Evolutionary conservation across 2,797 vertebrate genomes (phyloP), one percentile per base, ranked within the genome.

Genomic region (Limnodromus scolopaceus): DNA sequence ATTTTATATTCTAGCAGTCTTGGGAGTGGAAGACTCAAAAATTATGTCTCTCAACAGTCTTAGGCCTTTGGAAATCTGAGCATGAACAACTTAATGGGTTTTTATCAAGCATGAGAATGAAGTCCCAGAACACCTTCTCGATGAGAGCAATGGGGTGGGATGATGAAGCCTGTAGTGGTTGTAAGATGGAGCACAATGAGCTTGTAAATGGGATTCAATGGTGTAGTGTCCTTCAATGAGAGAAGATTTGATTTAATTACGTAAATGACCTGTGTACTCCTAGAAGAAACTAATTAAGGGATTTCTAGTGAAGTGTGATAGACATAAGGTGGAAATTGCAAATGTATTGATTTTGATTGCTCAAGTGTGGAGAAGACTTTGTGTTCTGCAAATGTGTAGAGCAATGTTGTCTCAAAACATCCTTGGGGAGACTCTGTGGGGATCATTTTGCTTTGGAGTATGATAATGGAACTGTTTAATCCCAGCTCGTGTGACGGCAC

Each of bases 401-500:
- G 17, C 39, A 9, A 1, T 3, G 6, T 12, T 36, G 48, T 55
- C 84, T 51, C 30, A 43, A 11, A 34, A 46, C 23, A n/a, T 25
- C 43, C 34, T 30, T 32, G 41, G n/a, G 36, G 7, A 9, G 19
- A 46, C 18, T 10, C 38, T 11, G 0, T 9, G 38, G 43, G 43
- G 41, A 15, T 36, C 0, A 0, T 65, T 58, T 14, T 25, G 41
- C 18, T 57, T 63, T 63, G 60, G 83, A 24, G 27, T 48, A 8
- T 0, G 12, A 10, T 10, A 30, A 53, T 2, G 3, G 11, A 60
- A 15, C 2, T 18, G 25, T 63, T 78, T 23, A 30, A 48, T n/a
- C 30, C 48, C 19, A 19, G 43, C 5, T 61, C 1, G 6, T 2
- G 5, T 7, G 19, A 6, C 1, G 12, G 43, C 19, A 22, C 5